These are phyloP conservation scores for Pseudolaguvia tuberculata DNA, from an alignment of 2,113 vertebrate genomes.

Conservation along the genomic window DNA sequence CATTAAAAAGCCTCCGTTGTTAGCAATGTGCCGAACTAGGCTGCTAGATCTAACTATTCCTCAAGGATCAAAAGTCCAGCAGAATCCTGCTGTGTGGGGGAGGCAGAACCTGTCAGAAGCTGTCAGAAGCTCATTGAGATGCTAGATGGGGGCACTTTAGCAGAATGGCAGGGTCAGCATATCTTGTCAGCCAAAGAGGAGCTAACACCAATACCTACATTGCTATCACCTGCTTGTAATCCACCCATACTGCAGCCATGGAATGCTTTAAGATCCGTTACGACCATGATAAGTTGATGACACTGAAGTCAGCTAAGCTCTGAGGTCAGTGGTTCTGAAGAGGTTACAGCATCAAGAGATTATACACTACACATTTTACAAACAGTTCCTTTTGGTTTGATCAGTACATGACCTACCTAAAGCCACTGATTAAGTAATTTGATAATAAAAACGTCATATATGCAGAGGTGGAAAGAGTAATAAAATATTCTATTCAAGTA, in stretches of 20 bases:
- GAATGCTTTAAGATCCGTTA: slow-evolving; percentile 1
- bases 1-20: neutral
- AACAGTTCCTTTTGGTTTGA: neutral
- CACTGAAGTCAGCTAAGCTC: slow-evolving; percentile 3
- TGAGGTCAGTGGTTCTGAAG: slow-evolving; percentile 2
- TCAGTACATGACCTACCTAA: neutral
- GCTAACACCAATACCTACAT: slow-evolving; percentile 24
- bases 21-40: neutral
- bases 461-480: no score
- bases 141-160: slow-evolving; percentile 35
- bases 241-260: slow-evolving; percentile 13
- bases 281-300: slow-evolving; percentile 9
- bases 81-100: slow-evolving; percentile 31
- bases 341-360: neutral
- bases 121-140: slow-evolving; percentile 48
- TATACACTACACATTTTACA: neutral
- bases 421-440: no score
- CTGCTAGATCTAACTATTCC: neutral
- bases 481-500: no score
- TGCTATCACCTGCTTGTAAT: slow-evolving; percentile 37
- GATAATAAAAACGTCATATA: no score
- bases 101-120: slow-evolving; percentile 40
- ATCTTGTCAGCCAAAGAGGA: slow-evolving; percentile 23
- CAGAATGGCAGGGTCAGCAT: slow-evolving; percentile 54
- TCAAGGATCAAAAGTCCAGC: slow-evolving; percentile 36